Evolutionary conservation across 2,888 invertebrate genomes (phyloP).

Genomic region (Phorcus lineatus): DNA sequence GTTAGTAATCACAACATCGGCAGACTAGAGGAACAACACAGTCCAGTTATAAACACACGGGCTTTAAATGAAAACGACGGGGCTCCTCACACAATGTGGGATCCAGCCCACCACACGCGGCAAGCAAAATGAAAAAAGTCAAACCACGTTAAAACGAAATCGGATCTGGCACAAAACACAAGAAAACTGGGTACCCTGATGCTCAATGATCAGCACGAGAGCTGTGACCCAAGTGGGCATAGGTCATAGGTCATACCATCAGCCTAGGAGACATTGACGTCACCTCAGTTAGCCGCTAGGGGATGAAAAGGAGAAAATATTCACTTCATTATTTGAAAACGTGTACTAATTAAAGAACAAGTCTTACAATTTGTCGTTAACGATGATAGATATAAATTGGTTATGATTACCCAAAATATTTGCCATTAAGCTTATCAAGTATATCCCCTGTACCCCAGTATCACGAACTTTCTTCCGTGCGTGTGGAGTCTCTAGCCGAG

Average conservation of each 20-base stretch:
- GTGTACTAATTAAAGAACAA: too few species aligned
- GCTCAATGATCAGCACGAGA: neutral
- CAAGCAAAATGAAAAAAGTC: conserved; percentile 21
- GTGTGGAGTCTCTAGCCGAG: too few species aligned
- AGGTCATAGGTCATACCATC: neutral
- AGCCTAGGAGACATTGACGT: neutral
- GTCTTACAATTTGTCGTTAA: too few species aligned
- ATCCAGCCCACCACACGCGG: conserved; percentile 10
- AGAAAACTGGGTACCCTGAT: conserved; percentile 19
- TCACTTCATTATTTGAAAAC: too few species aligned
- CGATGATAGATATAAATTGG: too few species aligned
- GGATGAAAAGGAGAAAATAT: conserved; percentile 5
- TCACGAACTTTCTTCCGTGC: too few species aligned
- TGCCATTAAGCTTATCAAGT: too few species aligned
- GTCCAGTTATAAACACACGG: conserved; percentile 20
- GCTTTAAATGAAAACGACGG: conserved; percentile 4
- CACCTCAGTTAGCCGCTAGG: conserved; percentile 7
- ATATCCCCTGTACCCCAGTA: too few species aligned
- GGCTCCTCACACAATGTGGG: neutral
- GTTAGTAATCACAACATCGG: conserved; percentile 5
- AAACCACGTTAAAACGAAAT: conserved; percentile 25
- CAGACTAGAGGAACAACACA: conserved; percentile 10
- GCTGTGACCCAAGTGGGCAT: neutral
- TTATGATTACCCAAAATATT: too few species aligned
- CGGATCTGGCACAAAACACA: conserved; percentile 24